These are phyloP conservation scores for Caenorhabditis brenneri DNA, from an alignment of 1,140 invertebrate species.

Conservation along the genomic window DNA sequence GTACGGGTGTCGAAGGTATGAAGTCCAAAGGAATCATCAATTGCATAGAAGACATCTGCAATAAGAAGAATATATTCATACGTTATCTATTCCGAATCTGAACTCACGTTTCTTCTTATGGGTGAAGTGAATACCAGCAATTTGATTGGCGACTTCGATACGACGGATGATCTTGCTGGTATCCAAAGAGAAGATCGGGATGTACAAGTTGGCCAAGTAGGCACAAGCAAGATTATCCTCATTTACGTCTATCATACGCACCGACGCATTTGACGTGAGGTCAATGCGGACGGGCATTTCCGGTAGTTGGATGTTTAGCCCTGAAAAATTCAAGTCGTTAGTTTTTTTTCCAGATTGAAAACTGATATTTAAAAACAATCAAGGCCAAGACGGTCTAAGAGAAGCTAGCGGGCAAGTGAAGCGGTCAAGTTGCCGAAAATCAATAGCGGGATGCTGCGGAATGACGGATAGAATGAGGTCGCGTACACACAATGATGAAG, in stretches of 20 bases:
- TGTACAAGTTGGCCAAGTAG: neutral
- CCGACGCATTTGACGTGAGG: neutral
- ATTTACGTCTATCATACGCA: neutral
- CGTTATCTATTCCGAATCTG: neutral
- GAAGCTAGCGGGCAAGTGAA: too few species aligned
- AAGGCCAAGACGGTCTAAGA: too few species aligned
- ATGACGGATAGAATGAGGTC: too few species aligned
- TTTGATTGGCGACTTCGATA: neutral
- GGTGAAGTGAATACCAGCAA: slow-evolving; percentile 7
- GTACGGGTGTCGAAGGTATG: neutral
- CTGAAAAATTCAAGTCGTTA: neutral
- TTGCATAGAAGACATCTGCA: slow-evolving; percentile 4
- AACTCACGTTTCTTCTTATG: neutral
- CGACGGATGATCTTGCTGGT: neutral
- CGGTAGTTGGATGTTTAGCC: too few species aligned
- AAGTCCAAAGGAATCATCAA: slow-evolving; percentile 11
- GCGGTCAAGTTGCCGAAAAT: too few species aligned
- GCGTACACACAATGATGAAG: too few species aligned
- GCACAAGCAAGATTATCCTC: neutral
- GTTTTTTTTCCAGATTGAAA: too few species aligned
- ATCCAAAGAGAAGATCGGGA: slow-evolving; percentile 9
- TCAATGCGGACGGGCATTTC: neutral
- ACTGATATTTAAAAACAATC: too few species aligned
- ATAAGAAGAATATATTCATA: neutral
- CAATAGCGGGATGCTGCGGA: too few species aligned